Evolutionary conservation across 1,140 invertebrate species (phyloP).

Genomic region (Anagrus nilaparvatae): DNA sequence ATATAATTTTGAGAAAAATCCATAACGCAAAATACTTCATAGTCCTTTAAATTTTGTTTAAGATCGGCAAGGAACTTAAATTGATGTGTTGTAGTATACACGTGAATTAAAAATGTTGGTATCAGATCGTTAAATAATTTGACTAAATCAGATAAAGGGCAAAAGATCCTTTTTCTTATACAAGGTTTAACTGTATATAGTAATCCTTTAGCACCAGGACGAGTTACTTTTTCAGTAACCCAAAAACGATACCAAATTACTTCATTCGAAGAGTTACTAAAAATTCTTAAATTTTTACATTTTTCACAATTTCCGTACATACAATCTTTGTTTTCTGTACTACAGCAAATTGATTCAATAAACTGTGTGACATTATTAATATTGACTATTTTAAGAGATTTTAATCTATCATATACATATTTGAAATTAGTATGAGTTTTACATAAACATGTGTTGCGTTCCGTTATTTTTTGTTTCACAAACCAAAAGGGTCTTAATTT

Average conservation of each 20-base stretch:
- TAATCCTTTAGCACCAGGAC: conserved; percentile 7
- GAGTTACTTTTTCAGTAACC: conserved; percentile 5
- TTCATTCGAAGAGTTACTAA: conserved; percentile 3
- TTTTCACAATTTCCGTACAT: conserved; percentile 11
- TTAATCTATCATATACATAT: conserved; percentile 5
- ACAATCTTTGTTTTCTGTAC: conserved; percentile 12
- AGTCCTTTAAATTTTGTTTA: conserved; percentile 23
- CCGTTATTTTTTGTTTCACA: conserved; percentile 5
- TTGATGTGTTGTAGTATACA: conserved; percentile 24
- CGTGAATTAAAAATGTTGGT: conserved; percentile 19
- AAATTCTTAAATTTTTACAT: conserved; percentile 11
- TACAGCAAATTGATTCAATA: conserved; percentile 12
- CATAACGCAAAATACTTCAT: conserved; percentile 24
- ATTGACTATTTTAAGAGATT: conserved; percentile 9
- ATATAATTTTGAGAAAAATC: conserved; percentile 31
- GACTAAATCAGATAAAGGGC: not conserved
- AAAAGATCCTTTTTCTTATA: conserved; percentile 14
- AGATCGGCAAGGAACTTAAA: conserved; percentile 19
- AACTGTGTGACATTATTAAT: conserved; percentile 12
- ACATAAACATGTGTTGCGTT: conserved; percentile 10
- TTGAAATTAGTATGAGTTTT: conserved; percentile 9
- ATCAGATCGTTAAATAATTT: conserved; percentile 10
- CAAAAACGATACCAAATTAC: conserved; percentile 5
- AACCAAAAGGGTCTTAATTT: conserved; percentile 12
- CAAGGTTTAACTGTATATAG: conserved; percentile 16